Evolutionary conservation across 2,888 invertebrate species (phyloP), one percentile per base, ranked within the genome.

Genomic region (Neoitamus cyanurus): DNA sequence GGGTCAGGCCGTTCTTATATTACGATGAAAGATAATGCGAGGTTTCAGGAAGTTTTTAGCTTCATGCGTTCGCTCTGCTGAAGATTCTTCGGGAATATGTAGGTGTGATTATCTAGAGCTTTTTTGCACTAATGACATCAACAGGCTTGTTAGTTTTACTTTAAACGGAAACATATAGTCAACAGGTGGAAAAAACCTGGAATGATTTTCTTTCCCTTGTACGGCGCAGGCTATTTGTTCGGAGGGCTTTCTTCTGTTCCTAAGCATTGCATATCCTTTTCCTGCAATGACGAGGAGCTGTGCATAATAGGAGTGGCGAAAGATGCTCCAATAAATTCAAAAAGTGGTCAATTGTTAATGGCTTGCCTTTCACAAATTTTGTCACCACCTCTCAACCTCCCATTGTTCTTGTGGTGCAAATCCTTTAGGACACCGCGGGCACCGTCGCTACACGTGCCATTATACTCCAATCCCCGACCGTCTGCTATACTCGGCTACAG

Each of bases 1-100:
- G 20, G 30, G 13, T 28, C 77, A 3, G 20, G 20, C 20, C 20
- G 48, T 48, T 20, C 20, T 48, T 20, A 7, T 20, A 6, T 48
- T 20, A 7, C 1, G 20, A 7, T 20, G 28, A 9, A n/a, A n/a
- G 42, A 42, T 77, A 31, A 48, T 48, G 31, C 11, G n/a, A 20
- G 37, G 6, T 75, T 75, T 6, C 75, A 80, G 58, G 58, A 80
- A 80, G 58, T 58, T 58, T 78, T 80, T 48, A 78, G 25, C 46
- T 78, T 78, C 42, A 77, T 77, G 15, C 42, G 28, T 77, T 20
- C 78, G 34, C 34, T 80, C 20, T 31, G 78, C 9, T 80, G 15
- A 37, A 28, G 42, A 42, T 46, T 42, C n/a, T 5, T 28, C n/a
- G 25, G 25, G 28, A 30, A n/a, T n/a, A n/a, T n/a, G 36, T 75